Percentiles rank a stretch among this genome's conserved stretches.
These are phyloP conservation scores for Drosophila lacertosa DNA, from an alignment of 1,140 invertebrate genomes.

Conservation along the genomic window DNA sequence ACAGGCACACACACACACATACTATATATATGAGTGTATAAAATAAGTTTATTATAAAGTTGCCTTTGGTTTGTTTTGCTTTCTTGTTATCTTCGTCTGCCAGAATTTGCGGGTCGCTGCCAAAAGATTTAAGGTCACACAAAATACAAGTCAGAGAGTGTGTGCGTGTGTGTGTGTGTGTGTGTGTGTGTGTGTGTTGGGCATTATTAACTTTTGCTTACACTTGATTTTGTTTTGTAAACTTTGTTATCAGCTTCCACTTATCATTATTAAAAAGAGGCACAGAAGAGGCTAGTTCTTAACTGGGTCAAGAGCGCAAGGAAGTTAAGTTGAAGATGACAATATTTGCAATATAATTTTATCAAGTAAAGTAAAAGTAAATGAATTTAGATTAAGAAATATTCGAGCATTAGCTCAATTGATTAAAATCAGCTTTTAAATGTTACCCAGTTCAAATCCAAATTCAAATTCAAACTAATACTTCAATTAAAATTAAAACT, in stretches of 20 bases:
- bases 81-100: conserved; percentile 15
- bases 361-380: too few relatives aligned
- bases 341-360: too few relatives aligned
- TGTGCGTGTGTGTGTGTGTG: conserved; percentile 11
- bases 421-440: too few relatives aligned
- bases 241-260: conserved; percentile 59
- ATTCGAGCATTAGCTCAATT: too few relatives aligned
- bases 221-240: conserved; percentile 59
- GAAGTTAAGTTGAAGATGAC: too few relatives aligned
- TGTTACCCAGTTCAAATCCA: too few relatives aligned
- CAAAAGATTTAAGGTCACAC: conserved; percentile 12
- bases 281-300: neutral
- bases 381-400: too few relatives aligned
- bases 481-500: neutral
- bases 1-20: conserved; percentile 25
- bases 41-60: conserved; percentile 20
- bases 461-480: too few relatives aligned
- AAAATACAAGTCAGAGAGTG: conserved; percentile 27
- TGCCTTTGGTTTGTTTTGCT: conserved; percentile 20
- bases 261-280: conserved; percentile 40
- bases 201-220: conserved; percentile 67
- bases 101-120: neutral
- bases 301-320: conserved; percentile 2
- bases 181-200: conserved; percentile 1
- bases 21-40: conserved; percentile 8